phyloP scores from a whole-genome alignment of 2,797 vertebrate species.

The Tachyglossus aculeatus region DNA sequence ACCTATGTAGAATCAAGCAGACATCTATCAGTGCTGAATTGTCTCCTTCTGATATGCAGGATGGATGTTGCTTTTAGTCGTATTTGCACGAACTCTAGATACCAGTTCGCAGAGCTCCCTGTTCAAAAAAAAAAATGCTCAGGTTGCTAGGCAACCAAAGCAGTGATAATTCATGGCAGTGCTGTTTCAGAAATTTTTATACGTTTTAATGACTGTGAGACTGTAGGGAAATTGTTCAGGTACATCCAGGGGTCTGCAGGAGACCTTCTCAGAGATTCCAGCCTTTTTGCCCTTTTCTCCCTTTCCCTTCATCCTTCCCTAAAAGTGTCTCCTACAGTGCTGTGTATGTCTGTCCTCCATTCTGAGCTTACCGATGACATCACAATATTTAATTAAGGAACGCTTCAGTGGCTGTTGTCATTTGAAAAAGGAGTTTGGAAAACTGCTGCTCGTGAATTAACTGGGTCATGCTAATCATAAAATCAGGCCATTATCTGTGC shows the following conservation, averaged over 20 bases:
- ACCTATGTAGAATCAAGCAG: slow-evolving; percentile 49
- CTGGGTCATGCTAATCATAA: neutral
- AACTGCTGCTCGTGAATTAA: neutral
- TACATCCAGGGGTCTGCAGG: slow-evolving; percentile 33
- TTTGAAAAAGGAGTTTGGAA: neutral
- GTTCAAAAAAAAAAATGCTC: slow-evolving; percentile 69
- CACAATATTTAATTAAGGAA: slow-evolving; percentile 1
- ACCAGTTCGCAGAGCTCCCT: slow-evolving; percentile 58
- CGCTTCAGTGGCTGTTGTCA: neutral
- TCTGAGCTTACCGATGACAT: neutral
- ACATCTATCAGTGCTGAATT: slow-evolving; percentile 49
- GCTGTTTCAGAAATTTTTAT: slow-evolving; percentile 72
- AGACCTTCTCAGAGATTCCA: neutral
- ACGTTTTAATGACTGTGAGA: slow-evolving; percentile 65
- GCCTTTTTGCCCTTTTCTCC: neutral
- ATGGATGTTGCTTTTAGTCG: slow-evolving; percentile 61
- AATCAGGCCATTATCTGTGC: neutral
- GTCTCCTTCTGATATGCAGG: slow-evolving; percentile 63
- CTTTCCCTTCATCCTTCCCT: neutral
- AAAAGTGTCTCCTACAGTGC: no score
- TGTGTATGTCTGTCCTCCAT: neutral
- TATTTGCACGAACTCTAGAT: slow-evolving; percentile 70
- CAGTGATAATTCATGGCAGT: slow-evolving; percentile 66
- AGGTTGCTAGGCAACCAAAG: slow-evolving; percentile 74
- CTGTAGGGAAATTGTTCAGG: slow-evolving; percentile 45